Evolutionary conservation across 2,113 vertebrate genomes (phyloP).

Genomic region (Microtus ochrogaster): DNA sequence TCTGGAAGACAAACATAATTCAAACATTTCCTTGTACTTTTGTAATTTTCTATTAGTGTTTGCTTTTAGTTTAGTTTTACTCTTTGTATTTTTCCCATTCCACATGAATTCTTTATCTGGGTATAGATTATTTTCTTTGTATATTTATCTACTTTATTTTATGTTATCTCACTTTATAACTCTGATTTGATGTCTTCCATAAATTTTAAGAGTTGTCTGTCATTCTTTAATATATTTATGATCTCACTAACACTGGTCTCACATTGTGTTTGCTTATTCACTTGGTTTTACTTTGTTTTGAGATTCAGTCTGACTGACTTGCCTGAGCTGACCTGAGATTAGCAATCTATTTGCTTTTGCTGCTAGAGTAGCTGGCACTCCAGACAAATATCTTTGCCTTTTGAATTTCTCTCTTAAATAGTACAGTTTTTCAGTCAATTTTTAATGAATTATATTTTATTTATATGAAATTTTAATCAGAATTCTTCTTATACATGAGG

Average conservation of each 20-base stretch:
- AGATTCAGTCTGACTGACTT: not conserved
- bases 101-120: not conserved
- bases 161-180: not conserved
- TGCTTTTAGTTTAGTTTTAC: not conserved
- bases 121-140: not conserved
- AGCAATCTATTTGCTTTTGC: not conserved
- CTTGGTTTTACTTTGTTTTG: not conserved
- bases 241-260: not conserved
- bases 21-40: not conserved
- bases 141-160: not conserved
- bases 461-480: not conserved
- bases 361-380: too few relatives aligned
- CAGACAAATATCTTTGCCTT: not conserved
- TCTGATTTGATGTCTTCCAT: not conserved
- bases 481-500: not conserved
- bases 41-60: not conserved
- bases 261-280: not conserved
- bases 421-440: not conserved
- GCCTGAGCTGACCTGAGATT: not conserved
- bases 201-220: not conserved
- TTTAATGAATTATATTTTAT: not conserved
- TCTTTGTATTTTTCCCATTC: not conserved
- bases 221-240: not conserved
- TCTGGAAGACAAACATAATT: not conserved
- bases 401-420: not conserved